These are phyloP conservation scores for Camponotus pennsylvanicus DNA, from an alignment of 1,140 invertebrate species.

Conservation along the genomic window DNA sequence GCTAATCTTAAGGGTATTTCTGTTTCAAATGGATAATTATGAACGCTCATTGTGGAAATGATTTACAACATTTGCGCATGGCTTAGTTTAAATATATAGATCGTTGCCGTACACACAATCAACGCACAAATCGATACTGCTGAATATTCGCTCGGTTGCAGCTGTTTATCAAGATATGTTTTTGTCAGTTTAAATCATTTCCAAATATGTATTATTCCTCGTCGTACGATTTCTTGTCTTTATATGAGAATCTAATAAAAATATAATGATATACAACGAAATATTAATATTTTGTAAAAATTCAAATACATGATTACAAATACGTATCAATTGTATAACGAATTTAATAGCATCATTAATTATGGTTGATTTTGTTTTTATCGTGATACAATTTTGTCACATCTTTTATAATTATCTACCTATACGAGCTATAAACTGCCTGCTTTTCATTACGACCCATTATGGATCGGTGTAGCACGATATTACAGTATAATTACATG, in stretches of 20 bases:
- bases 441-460: conserved; percentile 7
- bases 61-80: conserved; percentile 18
- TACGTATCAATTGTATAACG: background rate
- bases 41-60: background rate
- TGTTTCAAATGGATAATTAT: conserved; percentile 31
- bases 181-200: background rate
- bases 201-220: background rate
- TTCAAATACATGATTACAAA: background rate
- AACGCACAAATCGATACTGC: conserved; percentile 27
- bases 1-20: conserved; percentile 21
- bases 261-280: background rate
- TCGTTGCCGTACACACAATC: background rate
- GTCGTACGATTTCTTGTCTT: background rate
- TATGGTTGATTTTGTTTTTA: background rate
- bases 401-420: background rate
- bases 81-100: conserved; percentile 22
- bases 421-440: background rate
- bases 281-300: background rate
- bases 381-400: background rate
- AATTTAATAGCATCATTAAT: background rate
- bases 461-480: background rate
- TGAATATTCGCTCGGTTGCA: background rate
- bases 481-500: conserved; percentile 1
- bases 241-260: background rate
- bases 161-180: conserved; percentile 8